These are phyloP conservation scores for Scolanthus callimorphus DNA, from an alignment of 92 coral and sea anemone species.

Conservation along the genomic window DNA sequence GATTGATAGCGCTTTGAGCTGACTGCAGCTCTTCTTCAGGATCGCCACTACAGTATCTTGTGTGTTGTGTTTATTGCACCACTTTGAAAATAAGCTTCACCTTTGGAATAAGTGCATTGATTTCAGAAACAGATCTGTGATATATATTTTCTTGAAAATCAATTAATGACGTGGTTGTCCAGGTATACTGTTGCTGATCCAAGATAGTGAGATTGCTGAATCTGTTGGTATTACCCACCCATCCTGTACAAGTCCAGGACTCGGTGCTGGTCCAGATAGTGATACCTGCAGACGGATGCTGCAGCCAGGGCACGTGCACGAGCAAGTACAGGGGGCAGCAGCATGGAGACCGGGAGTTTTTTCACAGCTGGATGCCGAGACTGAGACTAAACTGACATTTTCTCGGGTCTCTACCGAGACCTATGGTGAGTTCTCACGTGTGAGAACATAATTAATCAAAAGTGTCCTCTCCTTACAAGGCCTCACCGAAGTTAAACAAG, in stretches of 20 bases:
- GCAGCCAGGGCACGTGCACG: slow-evolving; percentile 37
- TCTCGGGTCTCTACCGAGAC: slow-evolving; percentile 46
- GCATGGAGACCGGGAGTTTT: slow-evolving; percentile 49
- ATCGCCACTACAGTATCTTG: too few relatives aligned
- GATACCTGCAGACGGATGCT: slow-evolving; percentile 42
- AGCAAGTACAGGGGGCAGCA: slow-evolving; percentile 70
- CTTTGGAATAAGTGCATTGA: too few relatives aligned
- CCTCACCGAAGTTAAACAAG: too few relatives aligned
- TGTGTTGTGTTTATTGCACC: too few relatives aligned
- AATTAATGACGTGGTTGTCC: not conserved
- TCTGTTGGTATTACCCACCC: slow-evolving; percentile 47
- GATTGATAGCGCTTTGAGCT: too few relatives aligned
- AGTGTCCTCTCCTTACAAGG: too few relatives aligned
- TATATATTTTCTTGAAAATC: too few relatives aligned
- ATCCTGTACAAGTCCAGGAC: slow-evolving; percentile 2
- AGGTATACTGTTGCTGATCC: slow-evolving; percentile 81
- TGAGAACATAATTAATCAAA: too few relatives aligned
- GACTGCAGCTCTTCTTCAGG: too few relatives aligned
- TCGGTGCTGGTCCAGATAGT: slow-evolving; percentile 15
- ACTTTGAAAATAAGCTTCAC: too few relatives aligned
- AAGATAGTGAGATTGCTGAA: slow-evolving; percentile 84
- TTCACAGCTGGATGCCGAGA: slow-evolving; percentile 22
- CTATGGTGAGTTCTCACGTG: slow-evolving; percentile 61
- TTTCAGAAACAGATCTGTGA: too few relatives aligned
- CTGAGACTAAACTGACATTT: slow-evolving; percentile 35